These are phyloP conservation scores for Gymnocypris eckloni DNA, from an alignment of 2,797 vertebrate genomes.

Conservation along the genomic window DNA sequence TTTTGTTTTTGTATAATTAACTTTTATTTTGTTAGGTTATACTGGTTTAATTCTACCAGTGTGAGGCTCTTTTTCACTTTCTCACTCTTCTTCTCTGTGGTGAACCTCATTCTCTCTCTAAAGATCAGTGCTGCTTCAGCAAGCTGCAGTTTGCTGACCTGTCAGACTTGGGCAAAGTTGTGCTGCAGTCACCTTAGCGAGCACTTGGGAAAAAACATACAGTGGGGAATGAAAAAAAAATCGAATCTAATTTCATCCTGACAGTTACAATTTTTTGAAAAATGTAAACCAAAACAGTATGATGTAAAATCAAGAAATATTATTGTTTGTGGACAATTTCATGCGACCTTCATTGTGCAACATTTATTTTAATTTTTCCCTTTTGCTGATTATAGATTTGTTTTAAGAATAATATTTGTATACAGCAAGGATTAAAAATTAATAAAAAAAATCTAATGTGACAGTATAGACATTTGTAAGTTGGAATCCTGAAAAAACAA, in stretches of 20 bases:
- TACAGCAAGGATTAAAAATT: background rate
- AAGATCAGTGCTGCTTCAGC: constrained; percentile 77
- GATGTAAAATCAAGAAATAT: background rate
- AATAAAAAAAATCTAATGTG: background rate
- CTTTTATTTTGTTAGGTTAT: background rate
- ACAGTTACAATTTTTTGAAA: background rate
- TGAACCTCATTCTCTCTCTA: constrained; percentile 7
- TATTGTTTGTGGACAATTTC: background rate
- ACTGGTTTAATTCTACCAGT: background rate
- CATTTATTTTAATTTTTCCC: no score
- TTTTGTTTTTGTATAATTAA: constrained; percentile 3
- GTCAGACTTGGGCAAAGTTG: constrained; percentile 64
- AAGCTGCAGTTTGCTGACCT: constrained; percentile 75
- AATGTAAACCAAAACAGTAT: accelerated
- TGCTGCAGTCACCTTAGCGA: constrained; percentile 68
- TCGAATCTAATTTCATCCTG: background rate
- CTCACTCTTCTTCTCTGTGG: constrained; percentile 5
- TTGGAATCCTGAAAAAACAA: background rate
- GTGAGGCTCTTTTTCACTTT: background rate
- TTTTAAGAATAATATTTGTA: background rate
- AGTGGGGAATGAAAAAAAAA: background rate
- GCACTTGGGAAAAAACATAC: constrained; percentile 21
- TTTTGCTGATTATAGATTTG: background rate
- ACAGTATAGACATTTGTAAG: background rate
- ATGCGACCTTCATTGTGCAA: background rate